Percentiles rank a stretch among this genome's conserved stretches.
phyloP scores from a whole-genome alignment of 2,888 invertebrate species.

The Reticulitermes lucifugus region DNA sequence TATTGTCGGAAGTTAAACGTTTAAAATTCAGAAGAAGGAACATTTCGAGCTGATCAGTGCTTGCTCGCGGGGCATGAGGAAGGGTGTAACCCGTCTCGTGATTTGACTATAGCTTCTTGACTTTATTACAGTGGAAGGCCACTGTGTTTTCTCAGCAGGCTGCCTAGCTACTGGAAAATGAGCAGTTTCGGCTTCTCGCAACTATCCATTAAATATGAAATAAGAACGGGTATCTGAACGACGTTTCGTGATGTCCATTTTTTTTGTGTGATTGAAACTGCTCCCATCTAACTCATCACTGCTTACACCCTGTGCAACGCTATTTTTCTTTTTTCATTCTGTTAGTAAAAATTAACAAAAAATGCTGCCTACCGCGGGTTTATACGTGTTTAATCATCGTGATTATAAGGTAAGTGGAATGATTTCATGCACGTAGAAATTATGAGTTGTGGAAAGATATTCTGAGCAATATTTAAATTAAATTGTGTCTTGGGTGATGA shows the following conservation, averaged over 20 bases:
- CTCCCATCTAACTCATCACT: background rate
- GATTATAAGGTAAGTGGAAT: no score
- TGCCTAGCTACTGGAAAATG: constrained; percentile 53
- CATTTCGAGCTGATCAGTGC: background rate
- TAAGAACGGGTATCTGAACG: constrained; percentile 52
- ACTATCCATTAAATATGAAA: constrained; percentile 51
- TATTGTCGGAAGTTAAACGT: constrained; percentile 12
- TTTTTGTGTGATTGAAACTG: constrained; percentile 22
- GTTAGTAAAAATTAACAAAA: background rate
- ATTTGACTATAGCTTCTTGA: constrained; percentile 24
- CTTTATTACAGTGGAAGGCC: constrained; percentile 43
- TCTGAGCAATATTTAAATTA: no score
- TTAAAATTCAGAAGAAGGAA: background rate
- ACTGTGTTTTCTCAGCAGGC: constrained; percentile 34
- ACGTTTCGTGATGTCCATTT: constrained; percentile 43
- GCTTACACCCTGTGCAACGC: background rate
- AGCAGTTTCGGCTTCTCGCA: constrained; percentile 45
- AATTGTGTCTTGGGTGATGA: no score
- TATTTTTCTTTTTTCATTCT: background rate
- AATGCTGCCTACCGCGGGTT: no score
- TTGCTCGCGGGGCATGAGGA: background rate
- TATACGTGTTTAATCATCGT: no score
- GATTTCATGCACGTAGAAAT: no score
- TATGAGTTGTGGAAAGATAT: no score
- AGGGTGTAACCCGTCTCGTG: constrained; percentile 32